phyloP scores from a whole-genome alignment of 1,140 invertebrate species.

The Chironomus striatipennis region DNA sequence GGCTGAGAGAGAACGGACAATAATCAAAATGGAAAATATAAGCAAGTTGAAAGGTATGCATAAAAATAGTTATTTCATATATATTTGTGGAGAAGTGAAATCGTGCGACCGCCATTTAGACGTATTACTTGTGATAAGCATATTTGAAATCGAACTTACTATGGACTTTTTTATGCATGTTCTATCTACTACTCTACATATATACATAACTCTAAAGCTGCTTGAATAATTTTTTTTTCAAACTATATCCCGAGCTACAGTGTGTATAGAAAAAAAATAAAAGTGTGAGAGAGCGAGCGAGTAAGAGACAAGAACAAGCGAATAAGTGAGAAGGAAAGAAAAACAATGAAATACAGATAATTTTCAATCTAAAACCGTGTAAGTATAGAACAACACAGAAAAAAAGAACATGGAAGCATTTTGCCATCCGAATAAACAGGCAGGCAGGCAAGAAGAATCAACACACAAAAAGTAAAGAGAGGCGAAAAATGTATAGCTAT shows the following conservation, averaged over 20 bases:
- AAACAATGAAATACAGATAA: not conserved
- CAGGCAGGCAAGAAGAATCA: not conserved
- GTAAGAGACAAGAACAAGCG: too few relatives aligned
- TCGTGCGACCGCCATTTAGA: constrained; percentile 8
- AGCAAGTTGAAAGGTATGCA: not conserved
- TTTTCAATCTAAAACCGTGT: not conserved
- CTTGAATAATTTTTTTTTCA: too few relatives aligned
- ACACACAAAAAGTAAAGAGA: not conserved
- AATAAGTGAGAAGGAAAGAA: not conserved
- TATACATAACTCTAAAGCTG: too few relatives aligned
- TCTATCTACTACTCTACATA: too few relatives aligned
- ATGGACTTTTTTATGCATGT: not conserved
- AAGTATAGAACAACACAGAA: constrained; percentile 13
- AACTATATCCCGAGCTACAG: too few relatives aligned
- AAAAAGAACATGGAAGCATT: constrained; percentile 12
- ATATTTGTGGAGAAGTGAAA: not conserved
- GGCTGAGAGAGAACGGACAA: not conserved
- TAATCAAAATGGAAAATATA: not conserved
- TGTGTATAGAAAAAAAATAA: too few relatives aligned
- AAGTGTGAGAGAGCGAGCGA: too few relatives aligned
- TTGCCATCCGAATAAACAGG: not conserved
- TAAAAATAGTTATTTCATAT: not conserved
- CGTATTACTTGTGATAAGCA: constrained; percentile 6
- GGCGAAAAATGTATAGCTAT: not conserved
- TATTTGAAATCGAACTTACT: constrained; percentile 2